Conservation (phyloP, 2,113 vertebrate genomes). For the Xenopus borealis region DNA sequence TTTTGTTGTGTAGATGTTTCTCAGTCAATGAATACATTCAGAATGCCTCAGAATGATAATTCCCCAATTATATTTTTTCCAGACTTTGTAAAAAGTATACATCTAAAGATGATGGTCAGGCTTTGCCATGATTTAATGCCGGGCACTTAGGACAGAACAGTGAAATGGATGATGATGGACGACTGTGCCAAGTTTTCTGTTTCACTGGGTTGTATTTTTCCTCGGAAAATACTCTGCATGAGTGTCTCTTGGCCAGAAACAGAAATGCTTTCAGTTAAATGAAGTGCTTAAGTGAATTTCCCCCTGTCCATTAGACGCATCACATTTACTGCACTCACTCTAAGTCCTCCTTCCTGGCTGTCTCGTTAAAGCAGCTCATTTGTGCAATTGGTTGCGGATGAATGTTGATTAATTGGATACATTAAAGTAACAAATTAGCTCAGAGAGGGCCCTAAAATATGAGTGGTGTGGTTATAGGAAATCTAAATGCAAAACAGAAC, state of each 20-base stretch:
- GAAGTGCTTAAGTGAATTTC: constrained; percentile 50
- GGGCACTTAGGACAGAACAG: too few relatives aligned
- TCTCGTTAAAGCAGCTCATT: constrained; percentile 24
- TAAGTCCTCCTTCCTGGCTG: constrained; percentile 4
- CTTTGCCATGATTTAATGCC: too few relatives aligned
- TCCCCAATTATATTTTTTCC: too few relatives aligned
- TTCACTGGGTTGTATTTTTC: background rate
- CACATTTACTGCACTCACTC: constrained; percentile 42
- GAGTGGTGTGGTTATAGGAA: background rate
- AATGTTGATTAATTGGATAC: background rate
- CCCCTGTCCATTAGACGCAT: constrained; percentile 52
- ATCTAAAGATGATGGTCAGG: too few relatives aligned
- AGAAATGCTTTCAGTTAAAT: constrained; percentile 53
- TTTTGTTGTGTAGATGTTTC: too few relatives aligned
- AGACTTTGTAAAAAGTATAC: too few relatives aligned
- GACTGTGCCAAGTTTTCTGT: constrained; percentile 17
- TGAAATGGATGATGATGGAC: too few relatives aligned
- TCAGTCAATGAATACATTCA: too few relatives aligned
- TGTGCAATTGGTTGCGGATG: constrained; percentile 43
- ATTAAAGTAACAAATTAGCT: constrained; percentile 15
- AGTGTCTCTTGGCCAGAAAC: constrained; percentile 44
- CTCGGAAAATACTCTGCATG: constrained; percentile 8
- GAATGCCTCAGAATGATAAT: too few relatives aligned
- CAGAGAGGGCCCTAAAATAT: background rate
- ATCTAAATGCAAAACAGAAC: too few relatives aligned